Base-by-base conservation (phyloP, 2,113 vertebrate species). In the human (Homo sapiens) region DNA sequence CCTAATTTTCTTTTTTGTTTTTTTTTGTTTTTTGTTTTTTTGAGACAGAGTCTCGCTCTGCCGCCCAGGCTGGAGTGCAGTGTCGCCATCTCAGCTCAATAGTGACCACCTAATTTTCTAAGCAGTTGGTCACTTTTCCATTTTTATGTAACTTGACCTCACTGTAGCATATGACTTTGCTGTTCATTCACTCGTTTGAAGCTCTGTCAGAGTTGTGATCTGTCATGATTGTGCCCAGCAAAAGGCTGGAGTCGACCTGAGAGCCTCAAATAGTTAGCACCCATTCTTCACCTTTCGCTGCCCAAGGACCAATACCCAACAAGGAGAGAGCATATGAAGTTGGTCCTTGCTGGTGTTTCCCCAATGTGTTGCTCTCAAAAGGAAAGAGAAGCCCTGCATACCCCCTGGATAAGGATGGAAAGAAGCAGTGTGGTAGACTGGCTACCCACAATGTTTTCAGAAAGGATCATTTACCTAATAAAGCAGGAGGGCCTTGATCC, bases 391-490 rank as follows among this genome's bases (percentile, higher is more conserved):
- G 9, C 8, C n/a, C 22, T 57, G 2, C 4, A 27, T 57, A 38
- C 35, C 12, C 16, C 18, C 13, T 76, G 20, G 1, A 27, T 90
- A 64, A 94, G 57, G 52, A 61, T 10, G 8, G 40, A 89, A 76
- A 92, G 12, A 40, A 85, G 23, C n/a, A 25, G 30, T 61, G n/a
- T 70, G 43, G 7, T 30, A 61, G 61, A n/a, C 10, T 12, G 52
- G 48, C 72, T 64, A 48, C 14, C 66, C 40, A 35, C 17, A 32
- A 13, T 40, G n/a, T 40, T 88, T 88, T 89, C 30, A 73, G 18
- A 66, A 97, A 61, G 66, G 27, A 75, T 87, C 13, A 12, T 40
- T 97, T 59, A 70, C 45, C 55, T 92, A 57, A 27, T 59, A 52
- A n/a, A 68, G n/a, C 30, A 76, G 40, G 57, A 68, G 8, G n/a